Percentiles rank a stretch among this genome's conserved stretches.
Conservation (phyloP, 1,140 invertebrate species). For the Pseudomyrmex gracilis region DNA sequence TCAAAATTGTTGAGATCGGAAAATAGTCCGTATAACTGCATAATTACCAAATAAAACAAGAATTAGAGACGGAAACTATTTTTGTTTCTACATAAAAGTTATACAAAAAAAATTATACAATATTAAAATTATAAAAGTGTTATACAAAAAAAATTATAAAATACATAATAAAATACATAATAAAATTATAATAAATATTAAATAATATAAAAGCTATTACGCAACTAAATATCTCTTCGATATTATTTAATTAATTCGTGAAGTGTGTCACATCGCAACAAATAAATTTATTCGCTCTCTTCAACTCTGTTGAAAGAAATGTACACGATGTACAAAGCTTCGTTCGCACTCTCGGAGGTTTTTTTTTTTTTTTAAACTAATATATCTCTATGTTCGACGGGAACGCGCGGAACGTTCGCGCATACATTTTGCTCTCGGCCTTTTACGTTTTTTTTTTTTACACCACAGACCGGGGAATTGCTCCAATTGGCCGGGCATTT, state of each 20-base stretch:
- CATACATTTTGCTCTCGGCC: neutral
- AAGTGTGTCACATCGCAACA: too few species aligned
- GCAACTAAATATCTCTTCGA: too few species aligned
- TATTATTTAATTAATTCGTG: too few species aligned
- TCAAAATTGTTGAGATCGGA: too few species aligned
- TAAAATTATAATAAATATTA: neutral
- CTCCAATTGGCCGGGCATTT: slow-evolving; percentile 44
- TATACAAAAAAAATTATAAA: neutral
- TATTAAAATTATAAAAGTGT: neutral
- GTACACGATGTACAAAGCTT: too few species aligned
- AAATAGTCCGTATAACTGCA: too few species aligned
- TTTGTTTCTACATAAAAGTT: neutral
- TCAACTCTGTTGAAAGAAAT: too few species aligned
- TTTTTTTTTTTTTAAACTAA: neutral
- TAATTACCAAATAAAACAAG: too few species aligned
- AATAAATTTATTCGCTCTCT: too few species aligned
- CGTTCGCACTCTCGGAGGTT: too few species aligned
- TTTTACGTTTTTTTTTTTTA: neutral
- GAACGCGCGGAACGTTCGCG: neutral
- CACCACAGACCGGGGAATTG: neutral
- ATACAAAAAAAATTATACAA: neutral
- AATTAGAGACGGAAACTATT: too few species aligned
- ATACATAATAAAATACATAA: too few species aligned
- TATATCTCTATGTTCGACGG: neutral
- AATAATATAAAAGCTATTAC: neutral